These are phyloP conservation scores for Rhea pennata DNA, from an alignment of 2,113 vertebrate genomes.

Conservation along the genomic window DNA sequence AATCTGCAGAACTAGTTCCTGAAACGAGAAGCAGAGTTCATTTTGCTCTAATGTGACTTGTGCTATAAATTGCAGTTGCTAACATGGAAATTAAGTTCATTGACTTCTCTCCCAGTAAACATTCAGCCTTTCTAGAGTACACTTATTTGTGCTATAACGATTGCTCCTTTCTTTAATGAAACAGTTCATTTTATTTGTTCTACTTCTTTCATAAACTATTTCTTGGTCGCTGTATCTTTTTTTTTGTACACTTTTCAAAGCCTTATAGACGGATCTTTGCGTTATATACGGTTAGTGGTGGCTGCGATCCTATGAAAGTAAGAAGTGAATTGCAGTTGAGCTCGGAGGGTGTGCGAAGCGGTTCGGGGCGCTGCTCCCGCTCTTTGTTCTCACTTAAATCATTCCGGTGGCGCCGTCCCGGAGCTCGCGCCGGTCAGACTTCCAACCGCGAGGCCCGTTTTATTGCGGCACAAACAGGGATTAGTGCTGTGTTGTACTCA, in stretches of 20 bases:
- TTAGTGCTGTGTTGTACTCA: neutral
- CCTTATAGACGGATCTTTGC: neutral
- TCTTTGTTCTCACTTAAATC: conserved; percentile 57
- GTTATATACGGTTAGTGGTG: neutral
- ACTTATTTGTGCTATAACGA: neutral
- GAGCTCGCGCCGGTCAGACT: conserved; percentile 29
- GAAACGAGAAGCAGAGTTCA: neutral
- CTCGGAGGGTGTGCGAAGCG: conserved; percentile 17
- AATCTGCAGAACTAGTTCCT: conserved; percentile 1
- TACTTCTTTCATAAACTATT: neutral
- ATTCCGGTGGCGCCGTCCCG: neutral
- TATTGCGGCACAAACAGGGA: conserved; percentile 34
- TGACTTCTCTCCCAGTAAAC: neutral
- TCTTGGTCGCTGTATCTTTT: neutral
- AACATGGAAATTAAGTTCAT: neutral
- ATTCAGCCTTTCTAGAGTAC: neutral
- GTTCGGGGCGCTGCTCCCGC: neutral
- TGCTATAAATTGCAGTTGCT: neutral
- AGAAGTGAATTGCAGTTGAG: neutral
- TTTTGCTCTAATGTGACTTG: neutral
- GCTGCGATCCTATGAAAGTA: neutral
- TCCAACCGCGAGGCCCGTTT: neutral
- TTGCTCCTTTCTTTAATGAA: neutral
- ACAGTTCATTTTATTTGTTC: neutral
- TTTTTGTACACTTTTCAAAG: neutral